These are phyloP conservation scores for Ochropacha duplaris DNA, from an alignment of 2,888 invertebrate genomes.

Conservation along the genomic window DNA sequence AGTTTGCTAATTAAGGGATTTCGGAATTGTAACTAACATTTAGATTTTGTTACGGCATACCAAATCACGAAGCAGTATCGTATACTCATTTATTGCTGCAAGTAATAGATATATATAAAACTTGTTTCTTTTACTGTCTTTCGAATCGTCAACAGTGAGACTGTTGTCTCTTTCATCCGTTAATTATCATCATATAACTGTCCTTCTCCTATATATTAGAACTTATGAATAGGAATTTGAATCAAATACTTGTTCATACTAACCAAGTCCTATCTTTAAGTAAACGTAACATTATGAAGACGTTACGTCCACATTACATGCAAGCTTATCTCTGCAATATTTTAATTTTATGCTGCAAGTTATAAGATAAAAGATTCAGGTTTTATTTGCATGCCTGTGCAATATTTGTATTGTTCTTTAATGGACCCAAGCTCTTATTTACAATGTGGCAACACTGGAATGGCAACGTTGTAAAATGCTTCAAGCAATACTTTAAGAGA, in stretches of 20 bases:
- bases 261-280: neutral
- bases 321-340: neutral
- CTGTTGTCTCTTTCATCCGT: too few species aligned
- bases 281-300: neutral
- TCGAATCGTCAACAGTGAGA: too few species aligned
- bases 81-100: too few species aligned
- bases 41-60: too few species aligned
- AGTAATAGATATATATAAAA: too few species aligned
- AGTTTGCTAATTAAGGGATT: neutral
- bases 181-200: too few species aligned
- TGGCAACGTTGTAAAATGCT: neutral
- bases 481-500: neutral
- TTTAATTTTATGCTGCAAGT: neutral
- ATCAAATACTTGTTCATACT: neutral
- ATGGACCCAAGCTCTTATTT: conserved; percentile 1
- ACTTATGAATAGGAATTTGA: too few species aligned
- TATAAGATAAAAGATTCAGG: neutral
- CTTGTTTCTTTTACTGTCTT: too few species aligned
- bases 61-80: too few species aligned
- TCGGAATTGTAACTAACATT: neutral
- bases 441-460: neutral
- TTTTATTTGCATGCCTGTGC: neutral
- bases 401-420: conserved; percentile 2
- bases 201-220: too few species aligned
- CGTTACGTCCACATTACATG: neutral